phyloP scores from a whole-genome alignment of 2,888 invertebrate genomes.

The Trichogramma dendrolimi region DNA sequence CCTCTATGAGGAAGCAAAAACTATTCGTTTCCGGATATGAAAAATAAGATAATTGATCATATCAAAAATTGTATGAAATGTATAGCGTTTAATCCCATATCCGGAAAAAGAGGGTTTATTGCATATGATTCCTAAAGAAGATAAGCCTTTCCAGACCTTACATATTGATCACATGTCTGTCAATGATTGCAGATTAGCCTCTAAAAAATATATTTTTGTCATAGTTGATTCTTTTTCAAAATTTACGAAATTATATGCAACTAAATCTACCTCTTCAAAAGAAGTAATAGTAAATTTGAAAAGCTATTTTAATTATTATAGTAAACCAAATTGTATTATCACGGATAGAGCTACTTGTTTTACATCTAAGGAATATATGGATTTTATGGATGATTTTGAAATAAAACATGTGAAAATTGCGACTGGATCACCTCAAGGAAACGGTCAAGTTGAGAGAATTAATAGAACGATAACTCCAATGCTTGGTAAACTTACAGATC shows the following conservation, averaged over 20 bases:
- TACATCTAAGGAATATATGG: no score
- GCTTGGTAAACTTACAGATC: no score
- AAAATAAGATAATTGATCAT: constrained; percentile 32
- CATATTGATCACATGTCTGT: constrained; percentile 42
- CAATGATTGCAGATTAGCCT: no score
- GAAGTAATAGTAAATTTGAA: background rate
- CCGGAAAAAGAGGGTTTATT: constrained; percentile 37
- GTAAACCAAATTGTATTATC: background rate
- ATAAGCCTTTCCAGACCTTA: constrained; percentile 33
- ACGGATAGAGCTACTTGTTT: background rate
- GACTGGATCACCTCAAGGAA: no score
- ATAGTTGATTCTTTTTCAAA: constrained; percentile 26
- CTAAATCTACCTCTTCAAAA: constrained; percentile 8
- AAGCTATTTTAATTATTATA: background rate
- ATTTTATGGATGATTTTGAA: no score
- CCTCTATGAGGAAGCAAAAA: no score
- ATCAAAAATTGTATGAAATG: constrained; percentile 39
- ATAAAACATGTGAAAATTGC: no score
- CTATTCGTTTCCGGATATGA: constrained; percentile 33
- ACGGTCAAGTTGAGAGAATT: no score
- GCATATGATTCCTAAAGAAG: constrained; percentile 35
- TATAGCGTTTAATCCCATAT: constrained; percentile 29
- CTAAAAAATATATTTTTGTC: constrained; percentile 22
- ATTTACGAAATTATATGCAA: constrained; percentile 14
- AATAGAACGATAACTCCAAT: no score